Conservation (phyloP, 2,113 vertebrate genomes). For the Microtus oregoni region DNA sequence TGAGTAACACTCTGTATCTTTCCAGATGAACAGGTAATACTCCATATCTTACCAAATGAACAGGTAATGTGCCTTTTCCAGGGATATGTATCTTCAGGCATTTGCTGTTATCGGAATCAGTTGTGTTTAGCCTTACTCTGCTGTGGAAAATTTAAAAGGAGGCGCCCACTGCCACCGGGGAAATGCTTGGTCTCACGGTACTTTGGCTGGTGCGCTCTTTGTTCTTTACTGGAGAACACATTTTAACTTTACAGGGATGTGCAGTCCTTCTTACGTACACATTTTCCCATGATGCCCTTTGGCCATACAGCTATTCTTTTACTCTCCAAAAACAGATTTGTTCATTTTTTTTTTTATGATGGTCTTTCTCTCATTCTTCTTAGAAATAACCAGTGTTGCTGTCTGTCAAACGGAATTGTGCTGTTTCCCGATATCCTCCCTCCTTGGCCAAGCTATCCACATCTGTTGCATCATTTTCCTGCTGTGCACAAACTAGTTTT, state of each 20-base stretch:
- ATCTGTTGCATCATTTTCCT: background rate
- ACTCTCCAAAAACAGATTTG: background rate
- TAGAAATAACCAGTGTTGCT: background rate
- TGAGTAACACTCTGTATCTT: background rate
- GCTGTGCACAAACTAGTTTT: background rate
- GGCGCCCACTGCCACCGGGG: too few species aligned
- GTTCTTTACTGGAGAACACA: background rate
- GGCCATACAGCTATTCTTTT: background rate
- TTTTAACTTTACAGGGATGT: background rate
- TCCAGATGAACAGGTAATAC: background rate
- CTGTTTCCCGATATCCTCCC: background rate
- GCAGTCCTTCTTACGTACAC: background rate
- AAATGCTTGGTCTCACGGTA: background rate
- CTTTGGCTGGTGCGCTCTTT: background rate
- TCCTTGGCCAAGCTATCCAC: background rate
- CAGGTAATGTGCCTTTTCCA: background rate
- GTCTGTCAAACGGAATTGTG: background rate
- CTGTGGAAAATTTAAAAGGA: background rate
- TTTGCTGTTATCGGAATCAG: background rate
- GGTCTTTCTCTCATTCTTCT: background rate
- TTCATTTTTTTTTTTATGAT: background rate
- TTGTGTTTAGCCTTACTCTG: background rate
- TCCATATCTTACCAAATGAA: background rate
- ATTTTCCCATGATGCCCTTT: background rate
- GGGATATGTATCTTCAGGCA: background rate